Base-by-base conservation (phyloP, 2,797 vertebrate genomes). In the Enteromius thamalakanensis region DNA sequence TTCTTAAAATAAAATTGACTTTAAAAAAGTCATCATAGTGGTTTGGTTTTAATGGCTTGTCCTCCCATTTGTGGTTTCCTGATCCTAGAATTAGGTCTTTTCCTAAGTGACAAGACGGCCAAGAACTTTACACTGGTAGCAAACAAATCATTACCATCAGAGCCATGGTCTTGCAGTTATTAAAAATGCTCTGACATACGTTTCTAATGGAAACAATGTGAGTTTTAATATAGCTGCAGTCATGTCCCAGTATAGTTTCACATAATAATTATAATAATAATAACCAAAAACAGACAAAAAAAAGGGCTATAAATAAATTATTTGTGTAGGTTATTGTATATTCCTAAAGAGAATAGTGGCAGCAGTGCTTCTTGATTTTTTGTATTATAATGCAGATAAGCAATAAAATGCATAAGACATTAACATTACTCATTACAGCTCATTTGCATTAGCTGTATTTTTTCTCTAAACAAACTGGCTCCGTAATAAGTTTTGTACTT, bases 11-110 rank as follows among this genome's bases (percentile, higher is more conserved):
- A 53, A 47, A 81, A 37, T 62, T n/a, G n/a, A 26, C 70, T 65
- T 75, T 32, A 45, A 45, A 60, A 71, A 32, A 60, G 67, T 80
- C 51, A 71, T 29, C n/a, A 80, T 21, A 37, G 67, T 70, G 37
- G 23, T 45, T 37, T 37, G 55, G 6, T 51, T 64, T 81, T 81
- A 81, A 81, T 72, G 69, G 45, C 55, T 23, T 64, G 42, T 53
- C 17, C 21, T 21, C 62, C 62, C 71, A 47, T 40, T 21, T 67
- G 60, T 55, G 80, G 80, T 82, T 67, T 82, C 32, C 80, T 29
- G 47, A 76, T 58, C 23, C 34, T 76, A 76, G 7, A 67, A 65
- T 80, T 62, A 74, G 47, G 26, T 69, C 1, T 51, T 65, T 79
- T 2, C 19, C 40, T 68, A 79, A 79, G 78, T 69, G 32, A 53